These are phyloP conservation scores for Serilophus lunatus DNA, from an alignment of 2,113 vertebrate species.

Conservation along the genomic window DNA sequence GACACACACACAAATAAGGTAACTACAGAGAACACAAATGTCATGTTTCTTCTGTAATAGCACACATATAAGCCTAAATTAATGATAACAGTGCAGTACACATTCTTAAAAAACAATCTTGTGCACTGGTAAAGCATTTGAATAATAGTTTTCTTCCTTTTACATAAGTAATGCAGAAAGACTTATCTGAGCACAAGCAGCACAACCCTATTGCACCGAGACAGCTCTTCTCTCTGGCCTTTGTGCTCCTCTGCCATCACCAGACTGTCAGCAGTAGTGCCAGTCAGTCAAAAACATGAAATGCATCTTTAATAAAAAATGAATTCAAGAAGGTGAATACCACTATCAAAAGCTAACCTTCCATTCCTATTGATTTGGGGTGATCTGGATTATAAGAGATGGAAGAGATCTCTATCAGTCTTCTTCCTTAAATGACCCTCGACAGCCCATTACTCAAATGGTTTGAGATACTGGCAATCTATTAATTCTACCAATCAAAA, in stretches of 20 bases:
- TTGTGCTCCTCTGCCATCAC: background rate
- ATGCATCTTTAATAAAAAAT: background rate
- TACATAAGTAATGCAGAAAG: background rate
- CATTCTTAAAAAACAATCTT: background rate
- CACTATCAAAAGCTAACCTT: background rate
- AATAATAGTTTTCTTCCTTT: background rate
- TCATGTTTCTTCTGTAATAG: background rate
- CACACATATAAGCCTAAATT: background rate
- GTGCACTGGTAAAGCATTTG: background rate
- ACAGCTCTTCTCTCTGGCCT: background rate
- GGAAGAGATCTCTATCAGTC: background rate
- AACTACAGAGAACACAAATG: background rate
- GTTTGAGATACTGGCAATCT: background rate
- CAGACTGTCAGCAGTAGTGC: background rate
- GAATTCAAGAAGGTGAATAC: background rate
- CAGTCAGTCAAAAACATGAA: background rate
- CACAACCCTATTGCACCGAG: background rate
- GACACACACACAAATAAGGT: background rate
- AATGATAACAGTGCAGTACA: background rate
- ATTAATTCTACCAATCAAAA: background rate
- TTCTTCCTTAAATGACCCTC: background rate
- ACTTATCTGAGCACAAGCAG: accelerated
- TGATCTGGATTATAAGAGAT: background rate
- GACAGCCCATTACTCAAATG: background rate
- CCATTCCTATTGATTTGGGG: background rate